Base-by-base conservation (phyloP, 2,888 invertebrate genomes). In the Epistrophella euchroma region DNA sequence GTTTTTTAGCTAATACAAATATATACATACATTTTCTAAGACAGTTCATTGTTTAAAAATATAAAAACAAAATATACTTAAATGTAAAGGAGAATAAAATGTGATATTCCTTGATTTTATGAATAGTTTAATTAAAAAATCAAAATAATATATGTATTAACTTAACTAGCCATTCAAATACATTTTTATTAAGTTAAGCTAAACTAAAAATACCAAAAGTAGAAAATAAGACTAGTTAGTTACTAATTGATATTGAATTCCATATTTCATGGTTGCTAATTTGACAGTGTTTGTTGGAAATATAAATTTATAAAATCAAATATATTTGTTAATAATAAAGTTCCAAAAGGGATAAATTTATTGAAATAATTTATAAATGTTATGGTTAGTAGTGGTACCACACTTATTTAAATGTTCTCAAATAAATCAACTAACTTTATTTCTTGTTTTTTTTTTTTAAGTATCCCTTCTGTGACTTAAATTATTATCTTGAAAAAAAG, bases 391-490 rank as follows among this genome's bases (percentile, higher is more conserved):
- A 13, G 15, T 40, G 40, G 15, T n/a, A 43, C 43, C 15, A 43
- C 7, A 43, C 2, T 43, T 2, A 5, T 43, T n/a, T n/a, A n/a
- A n/a, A n/a, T 43, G n/a, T 43, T n/a, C 43, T n/a, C 7, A 17
- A 17, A 17, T 17, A 10, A 45, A 5, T 17, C 17, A n/a, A n/a
- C n/a, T n/a, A n/a, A 3, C 17, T 45, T 17, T n/a, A 43, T 9
- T 43, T 2, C 9, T 11, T 13, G 13, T 45, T 45, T 9, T 17
- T 9, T 45, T 45, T 45, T 45, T n/a, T 43, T n/a, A n/a, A 43
- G 25, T 75, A 87, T 89, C 88, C 88, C 88, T 89, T 88, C 78
- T 88, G 88, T 68, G 74, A 88, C 89, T 74, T 74, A 75, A 84
- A 88, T 83, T 45, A 55, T 43, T 19, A 47, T 40, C 13, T 0